phyloP scores from a whole-genome alignment of 2,888 invertebrate genomes.

The Taphrorychus bicolor region DNA sequence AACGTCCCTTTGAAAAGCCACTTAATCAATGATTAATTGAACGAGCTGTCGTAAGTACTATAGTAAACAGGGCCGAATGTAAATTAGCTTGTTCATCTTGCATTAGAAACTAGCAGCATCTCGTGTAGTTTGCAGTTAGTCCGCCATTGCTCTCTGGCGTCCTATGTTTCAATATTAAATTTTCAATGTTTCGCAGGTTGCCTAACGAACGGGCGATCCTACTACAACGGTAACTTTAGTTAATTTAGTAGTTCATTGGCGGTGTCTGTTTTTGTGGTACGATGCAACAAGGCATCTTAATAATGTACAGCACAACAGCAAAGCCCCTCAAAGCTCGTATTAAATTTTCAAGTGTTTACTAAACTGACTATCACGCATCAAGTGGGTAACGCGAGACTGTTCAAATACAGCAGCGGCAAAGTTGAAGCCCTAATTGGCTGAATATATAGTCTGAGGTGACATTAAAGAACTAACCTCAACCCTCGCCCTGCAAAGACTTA shows the following conservation, averaged over 20 bases:
- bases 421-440: background rate
- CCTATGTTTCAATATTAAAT: conserved; percentile 4
- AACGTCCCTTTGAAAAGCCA: background rate
- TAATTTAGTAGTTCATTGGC: background rate
- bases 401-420: background rate
- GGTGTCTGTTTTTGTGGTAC: background rate
- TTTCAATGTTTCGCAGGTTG: conserved; percentile 8
- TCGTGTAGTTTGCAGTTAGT: background rate
- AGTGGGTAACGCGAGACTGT: background rate
- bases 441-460: background rate
- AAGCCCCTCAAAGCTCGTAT: background rate
- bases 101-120: conserved; percentile 4
- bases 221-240: background rate
- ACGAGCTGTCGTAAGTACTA: background rate
- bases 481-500: background rate
- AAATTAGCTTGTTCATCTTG: conserved; percentile 6
- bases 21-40: conserved; percentile 3
- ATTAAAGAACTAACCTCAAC: background rate
- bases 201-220: background rate
- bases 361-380: background rate
- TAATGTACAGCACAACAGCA: background rate
- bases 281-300: no score
- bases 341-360: background rate
- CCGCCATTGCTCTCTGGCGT: background rate
- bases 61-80: background rate